Percentiles rank a stretch among this genome's conserved stretches.
These are phyloP conservation scores for Maniola hyperantus DNA, from an alignment of 2,888 invertebrate genomes.

Conservation along the genomic window DNA sequence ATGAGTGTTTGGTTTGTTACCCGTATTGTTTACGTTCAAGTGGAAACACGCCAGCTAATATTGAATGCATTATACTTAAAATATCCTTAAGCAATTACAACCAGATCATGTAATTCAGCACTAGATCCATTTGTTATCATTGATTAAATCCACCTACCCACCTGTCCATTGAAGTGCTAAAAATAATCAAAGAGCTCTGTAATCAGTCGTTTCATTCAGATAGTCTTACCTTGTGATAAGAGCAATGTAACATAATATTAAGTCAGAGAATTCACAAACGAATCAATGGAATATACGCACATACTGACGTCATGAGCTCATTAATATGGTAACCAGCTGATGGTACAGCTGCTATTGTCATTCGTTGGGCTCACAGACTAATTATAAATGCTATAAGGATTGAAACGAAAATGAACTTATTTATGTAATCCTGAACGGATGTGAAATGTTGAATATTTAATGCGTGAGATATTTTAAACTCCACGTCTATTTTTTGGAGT, in stretches of 20 bases:
- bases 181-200: conserved; percentile 3
- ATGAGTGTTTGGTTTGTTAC: too few species aligned
- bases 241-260: conserved; percentile 15
- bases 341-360: conserved; percentile 68
- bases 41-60: too few species aligned
- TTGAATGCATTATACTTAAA: too few species aligned
- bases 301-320: conserved; percentile 56
- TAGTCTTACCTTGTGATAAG: conserved; percentile 12
- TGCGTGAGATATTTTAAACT: background rate
- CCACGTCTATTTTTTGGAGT: background rate
- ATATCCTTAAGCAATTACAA: too few species aligned
- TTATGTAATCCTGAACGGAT: conserved; percentile 41
- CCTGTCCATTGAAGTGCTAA: background rate
- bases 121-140: too few species aligned
- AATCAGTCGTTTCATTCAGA: background rate
- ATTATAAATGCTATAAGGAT: conserved; percentile 20
- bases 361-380: conserved; percentile 56
- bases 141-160: background rate
- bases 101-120: too few species aligned
- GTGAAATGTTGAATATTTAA: conserved; percentile 46
- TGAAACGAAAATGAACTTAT: conserved; percentile 8
- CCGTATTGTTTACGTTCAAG: too few species aligned
- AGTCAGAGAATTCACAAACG: conserved; percentile 4
- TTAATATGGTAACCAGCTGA: conserved; percentile 64
- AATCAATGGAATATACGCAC: conserved; percentile 19